Evolutionary conservation across 2,797 vertebrate genomes (phyloP), one percentile per base, ranked within the genome.

Genomic region (Poeciliopsis turneri): DNA sequence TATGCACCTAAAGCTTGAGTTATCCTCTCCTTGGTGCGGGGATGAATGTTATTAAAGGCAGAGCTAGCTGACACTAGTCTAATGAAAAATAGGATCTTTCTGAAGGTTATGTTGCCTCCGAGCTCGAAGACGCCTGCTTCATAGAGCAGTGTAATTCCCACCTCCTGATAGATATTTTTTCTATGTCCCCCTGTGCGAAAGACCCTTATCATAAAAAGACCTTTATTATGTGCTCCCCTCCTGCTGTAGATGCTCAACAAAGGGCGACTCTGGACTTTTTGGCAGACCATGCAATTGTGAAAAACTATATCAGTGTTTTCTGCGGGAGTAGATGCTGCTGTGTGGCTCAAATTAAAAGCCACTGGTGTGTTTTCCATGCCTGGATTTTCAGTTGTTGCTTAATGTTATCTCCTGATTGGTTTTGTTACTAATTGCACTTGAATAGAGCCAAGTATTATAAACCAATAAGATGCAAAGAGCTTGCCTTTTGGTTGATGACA

Each of bases 71-170:
- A 96, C 95, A 95, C 90, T 81, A 92, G 93, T 96, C 95, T 95
- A 96, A 96, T 96, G 96, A 96, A 96, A 96, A 96, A 96, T 95
- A 95, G 95, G 94, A 95, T 95, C 94, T 95, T 96, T 95, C 95
- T 96, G 96, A 96, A 96, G 96, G 96, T 96, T 96, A 95, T 91
- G 94, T 95, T 94, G 90, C 93, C 92, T 90, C 93, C 92, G 83
- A 90, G 94, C 94, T 95, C 94, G 92, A 89, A 95, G 94, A 95
- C 92, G 92, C 92, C 94, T 94, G 90, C 92, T 95, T 95, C 94
- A 88, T 93, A 92, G 93, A 92, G 92, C 93, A 91, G 82, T 92
- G 94, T 95, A 95, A 96, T 96, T 96, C 94, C 93, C 93, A 94
- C 92, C 94, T 95, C 91, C 90, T 96, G 95, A 96, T 96, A 94